Percentiles rank a stretch among this genome's conserved stretches.
Evolutionary conservation across 2,113 vertebrate species (phyloP).

Genomic region (Odocoileus virginianus): DNA sequence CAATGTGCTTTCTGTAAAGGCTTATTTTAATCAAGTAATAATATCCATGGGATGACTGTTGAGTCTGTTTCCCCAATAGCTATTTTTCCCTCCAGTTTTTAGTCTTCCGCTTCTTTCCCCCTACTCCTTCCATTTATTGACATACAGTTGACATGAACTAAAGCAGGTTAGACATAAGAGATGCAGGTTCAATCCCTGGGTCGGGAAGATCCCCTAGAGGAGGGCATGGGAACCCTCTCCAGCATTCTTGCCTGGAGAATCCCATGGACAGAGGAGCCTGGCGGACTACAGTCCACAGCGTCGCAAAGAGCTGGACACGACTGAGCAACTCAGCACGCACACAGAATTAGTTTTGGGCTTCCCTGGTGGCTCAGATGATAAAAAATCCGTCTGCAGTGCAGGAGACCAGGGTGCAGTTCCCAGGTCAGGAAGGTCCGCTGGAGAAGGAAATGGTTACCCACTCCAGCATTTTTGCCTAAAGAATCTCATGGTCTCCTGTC

Average conservation of each 20-base stretch:
- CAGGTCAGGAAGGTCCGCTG: neutral
- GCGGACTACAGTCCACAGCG: neutral
- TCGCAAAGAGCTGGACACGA: neutral
- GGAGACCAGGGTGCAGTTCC: neutral
- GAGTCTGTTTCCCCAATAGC: neutral
- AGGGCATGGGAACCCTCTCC: neutral
- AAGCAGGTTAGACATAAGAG: neutral
- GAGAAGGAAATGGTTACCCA: neutral
- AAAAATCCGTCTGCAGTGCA: neutral
- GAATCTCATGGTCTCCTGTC: neutral
- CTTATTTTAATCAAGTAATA: neutral
- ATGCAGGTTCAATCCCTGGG: neutral
- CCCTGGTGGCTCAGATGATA: neutral
- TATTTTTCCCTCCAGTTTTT: neutral
- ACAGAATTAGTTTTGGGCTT: neutral
- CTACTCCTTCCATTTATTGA: neutral
- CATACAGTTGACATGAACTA: neutral
- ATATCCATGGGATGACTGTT: neutral
- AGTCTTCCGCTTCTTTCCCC: neutral
- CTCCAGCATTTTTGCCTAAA: neutral
- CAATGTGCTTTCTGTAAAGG: neutral
- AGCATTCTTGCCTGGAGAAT: neutral
- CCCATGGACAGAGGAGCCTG: neutral
- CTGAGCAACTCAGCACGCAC: rapidly evolving
- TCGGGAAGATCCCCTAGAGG: neutral